Base-by-base conservation (phyloP, 2,888 invertebrate genomes). In the Caenorhabditis zanzibari region DNA sequence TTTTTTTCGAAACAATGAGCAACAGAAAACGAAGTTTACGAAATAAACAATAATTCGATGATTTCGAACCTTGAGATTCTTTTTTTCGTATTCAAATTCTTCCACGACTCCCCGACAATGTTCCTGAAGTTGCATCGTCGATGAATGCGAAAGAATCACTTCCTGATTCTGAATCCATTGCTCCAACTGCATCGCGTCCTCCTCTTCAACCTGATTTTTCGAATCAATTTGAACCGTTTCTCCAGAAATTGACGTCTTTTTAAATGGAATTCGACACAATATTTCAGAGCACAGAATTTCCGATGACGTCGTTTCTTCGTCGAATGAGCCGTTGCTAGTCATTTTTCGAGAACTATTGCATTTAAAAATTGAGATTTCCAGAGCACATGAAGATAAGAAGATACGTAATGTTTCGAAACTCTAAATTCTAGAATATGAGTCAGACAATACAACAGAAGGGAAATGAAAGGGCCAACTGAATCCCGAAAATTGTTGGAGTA, bases 91-190 rank as follows among this genome's bases (percentile, higher is more conserved):
- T 26, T 58, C 44, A 22, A 69, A 49, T 6, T 49, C 49, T 0
- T 58, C 66, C 0, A 80, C 66, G 10, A 72, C 19, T 1, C 56
- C 80, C 6, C 63, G 41, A 24, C 66, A 64, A 4, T 54, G 35
- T 41, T 71, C 59, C n/a, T 58, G 56, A 6, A 24, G 38, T 16
- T 75, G 32, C 41, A 41, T 14, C 5, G 26, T 24, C 0, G 47
- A 22, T 12, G 72, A 38, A 41, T 80, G 80, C 4, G 66, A 80
- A 6, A 80, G 47, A 3, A 80, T 44, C 19, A 80, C 80, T 35
- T 35, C 32, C 22, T 56, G 58, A 26, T 66, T 66, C n/a, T 35
- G 16, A 2, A 80, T 66, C 38, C 24, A 44, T 0, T 56, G n/a
- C 22, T 44, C 47, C 22, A 76, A 19, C 22, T 68, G 32, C 10